phyloP scores from a whole-genome alignment of 2,888 invertebrate species.

The Salticus scenicus region DNA sequence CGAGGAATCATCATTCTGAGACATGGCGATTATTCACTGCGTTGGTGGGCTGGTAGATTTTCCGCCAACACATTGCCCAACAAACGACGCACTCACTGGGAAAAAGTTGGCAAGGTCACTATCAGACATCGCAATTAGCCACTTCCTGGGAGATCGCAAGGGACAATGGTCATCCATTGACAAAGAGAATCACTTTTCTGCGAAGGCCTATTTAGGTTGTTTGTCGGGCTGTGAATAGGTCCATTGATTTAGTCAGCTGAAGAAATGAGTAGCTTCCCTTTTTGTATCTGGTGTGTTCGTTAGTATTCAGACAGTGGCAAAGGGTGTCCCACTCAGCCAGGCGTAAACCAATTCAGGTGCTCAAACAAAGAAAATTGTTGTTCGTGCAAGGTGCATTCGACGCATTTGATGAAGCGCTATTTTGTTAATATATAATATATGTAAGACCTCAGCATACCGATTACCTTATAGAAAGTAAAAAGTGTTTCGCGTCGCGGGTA shows the following conservation, averaged over 20 bases:
- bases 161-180: conserved; percentile 43
- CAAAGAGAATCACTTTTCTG: conserved; percentile 9
- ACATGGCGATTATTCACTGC: no score
- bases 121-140: conserved; percentile 47
- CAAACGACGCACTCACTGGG: neutral
- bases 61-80: neutral
- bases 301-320: neutral
- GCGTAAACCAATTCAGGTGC: conserved; percentile 36
- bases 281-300: neutral
- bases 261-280: neutral
- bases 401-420: no score
- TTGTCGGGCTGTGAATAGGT: conserved; percentile 15
- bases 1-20: no score
- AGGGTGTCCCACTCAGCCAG: conserved; percentile 22
- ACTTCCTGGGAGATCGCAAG: conserved; percentile 47
- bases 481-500: no score
- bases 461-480: no score
- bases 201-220: conserved; percentile 10
- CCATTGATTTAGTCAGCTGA: conserved; percentile 8
- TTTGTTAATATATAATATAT: no score
- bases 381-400: conserved; percentile 2
- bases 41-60: neutral
- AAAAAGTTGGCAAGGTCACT: conserved; percentile 21
- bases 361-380: neutral
- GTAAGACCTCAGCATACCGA: no score